These are phyloP conservation scores for Lasioglossum baleicum DNA, from an alignment of 1,140 invertebrate genomes.

Conservation along the genomic window DNA sequence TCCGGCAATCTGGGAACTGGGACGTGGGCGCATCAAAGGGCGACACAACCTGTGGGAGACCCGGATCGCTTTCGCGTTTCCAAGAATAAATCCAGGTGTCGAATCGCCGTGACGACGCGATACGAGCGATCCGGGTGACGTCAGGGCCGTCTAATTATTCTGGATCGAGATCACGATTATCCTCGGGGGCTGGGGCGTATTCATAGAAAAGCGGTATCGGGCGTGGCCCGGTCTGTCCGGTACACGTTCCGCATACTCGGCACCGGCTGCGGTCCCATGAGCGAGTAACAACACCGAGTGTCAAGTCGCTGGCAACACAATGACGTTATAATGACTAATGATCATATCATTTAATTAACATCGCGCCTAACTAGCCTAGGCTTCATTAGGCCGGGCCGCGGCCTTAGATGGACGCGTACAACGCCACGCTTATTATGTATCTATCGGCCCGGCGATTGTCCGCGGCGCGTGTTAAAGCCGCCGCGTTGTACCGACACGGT, in stretches of 20 bases:
- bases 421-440: conserved; percentile 75
- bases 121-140: not conserved
- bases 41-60: too few relatives aligned
- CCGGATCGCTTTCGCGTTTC: too few relatives aligned
- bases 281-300: conserved; percentile 52
- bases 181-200: conserved; percentile 34
- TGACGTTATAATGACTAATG: conserved; percentile 79
- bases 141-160: conserved; percentile 18
- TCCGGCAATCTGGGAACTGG: too few relatives aligned
- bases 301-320: conserved; percentile 70
- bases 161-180: conserved; percentile 12
- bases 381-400: conserved; percentile 74
- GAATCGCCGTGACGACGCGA: too few relatives aligned
- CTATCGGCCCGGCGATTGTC: conserved; percentile 73
- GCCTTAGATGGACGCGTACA: conserved; percentile 68
- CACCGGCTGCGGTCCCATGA: conserved; percentile 48
- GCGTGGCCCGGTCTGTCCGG: conserved; percentile 55
- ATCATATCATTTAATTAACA: conserved; percentile 81
- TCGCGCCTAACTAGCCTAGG: conserved; percentile 75
- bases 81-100: too few relatives aligned
- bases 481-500: conserved; percentile 75
- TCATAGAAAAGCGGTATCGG: conserved; percentile 70
- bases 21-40: too few relatives aligned
- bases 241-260: conserved; percentile 64
- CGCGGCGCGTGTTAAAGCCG: conserved; percentile 74